Evolutionary conservation across 2,113 vertebrate species (phyloP), one percentile per base, ranked within the genome.

Genomic region (Phylloscopus trochilus): DNA sequence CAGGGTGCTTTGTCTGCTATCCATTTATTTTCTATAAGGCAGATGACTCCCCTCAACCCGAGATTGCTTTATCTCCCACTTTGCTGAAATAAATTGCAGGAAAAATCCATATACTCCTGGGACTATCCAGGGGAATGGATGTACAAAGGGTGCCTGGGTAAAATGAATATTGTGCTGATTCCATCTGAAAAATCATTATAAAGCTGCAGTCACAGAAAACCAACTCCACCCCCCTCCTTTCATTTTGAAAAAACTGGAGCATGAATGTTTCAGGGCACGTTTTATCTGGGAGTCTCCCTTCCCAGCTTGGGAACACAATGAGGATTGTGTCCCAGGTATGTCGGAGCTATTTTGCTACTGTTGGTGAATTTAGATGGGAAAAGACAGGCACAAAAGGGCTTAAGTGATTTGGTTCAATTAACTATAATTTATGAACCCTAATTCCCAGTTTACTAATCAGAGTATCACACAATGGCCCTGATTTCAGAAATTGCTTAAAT

Each of bases 401-500:
- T 53, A 58, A 93, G 84, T 39, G 44, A 80, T 93, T 85, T 56
- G 55, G 33, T 85, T 89, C 82, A 72, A 88, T 95, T 96, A 90
- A 51, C 49, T 92, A 1, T 62, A 62, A 87, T 74, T 94, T 89
- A 95, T 83, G 55, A 82, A 41, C 46, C 59, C 24, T 76, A 92
- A 95, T 95, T 95, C 95, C 95, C 84, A 53, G 62, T 83, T 96
- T 62, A 28, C 74, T 87, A 85, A 87, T 94, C 67, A 59, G 58
- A 66, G 58, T 2, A 67, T 80, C 93, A 59, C n/a, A 93, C 89
- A 85, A 91, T 95, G 82, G 59, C 59, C 8, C 4, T 90, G 84
- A 94, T 88, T 95, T 63, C 78, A 85, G 91, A 95, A 88, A 85
- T 53, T 46, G 63, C 67, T 92, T 80, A 83, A 93, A 76, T 79